Base-by-base conservation (phyloP, 2,888 invertebrate species). In the Agriopis aurantiaria region DNA sequence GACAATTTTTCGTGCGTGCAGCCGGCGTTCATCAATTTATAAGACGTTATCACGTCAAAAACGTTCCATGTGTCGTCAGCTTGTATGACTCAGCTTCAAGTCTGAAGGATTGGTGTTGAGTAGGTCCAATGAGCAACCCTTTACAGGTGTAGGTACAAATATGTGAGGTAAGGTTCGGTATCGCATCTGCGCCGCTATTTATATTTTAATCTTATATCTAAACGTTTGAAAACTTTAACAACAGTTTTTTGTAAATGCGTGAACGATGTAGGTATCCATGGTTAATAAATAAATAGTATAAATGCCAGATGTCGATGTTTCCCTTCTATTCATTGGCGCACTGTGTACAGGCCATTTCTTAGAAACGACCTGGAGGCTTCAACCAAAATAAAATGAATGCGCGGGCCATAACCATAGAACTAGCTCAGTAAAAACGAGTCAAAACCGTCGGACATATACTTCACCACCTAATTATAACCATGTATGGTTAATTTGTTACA, bases 211-310 rank as follows among this genome's bases (percentile, higher is more conserved):
- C 75, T 78, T 75, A 78, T 72, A 69, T 69, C 69, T 74, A 75
- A 70, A 73, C 73, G 74, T 61, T 60, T 72, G 75, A 78, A 77
- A 74, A 75, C 75, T 77, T 74, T 73, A 76, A 78, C 72, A 74
- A 78, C 69, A 12, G 60, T 55, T 41, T 61, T 73, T 80, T 75
- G 75, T 82, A 80, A 80, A 80, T 82, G 81, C 81, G 77, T 77
- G 69, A 75, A 74, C 73, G 46, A 68, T 57, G 57, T 65, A 69
- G n/a, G 62, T 68, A 60, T 52, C 59, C 65, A 69, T 63, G 61
- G 71, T 66, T 49, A 68, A 72, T 72, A 72, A 79, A 78, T 77
- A 79, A 80, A 77, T 76, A 78, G 59, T 75, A n/a, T n/a, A 79
- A 75, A 71, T 75, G 75, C 77, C 75, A 33, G 55, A 64, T 57